Base-by-base conservation (phyloP, 2,113 vertebrate species). In the Butorides virescens region DNA sequence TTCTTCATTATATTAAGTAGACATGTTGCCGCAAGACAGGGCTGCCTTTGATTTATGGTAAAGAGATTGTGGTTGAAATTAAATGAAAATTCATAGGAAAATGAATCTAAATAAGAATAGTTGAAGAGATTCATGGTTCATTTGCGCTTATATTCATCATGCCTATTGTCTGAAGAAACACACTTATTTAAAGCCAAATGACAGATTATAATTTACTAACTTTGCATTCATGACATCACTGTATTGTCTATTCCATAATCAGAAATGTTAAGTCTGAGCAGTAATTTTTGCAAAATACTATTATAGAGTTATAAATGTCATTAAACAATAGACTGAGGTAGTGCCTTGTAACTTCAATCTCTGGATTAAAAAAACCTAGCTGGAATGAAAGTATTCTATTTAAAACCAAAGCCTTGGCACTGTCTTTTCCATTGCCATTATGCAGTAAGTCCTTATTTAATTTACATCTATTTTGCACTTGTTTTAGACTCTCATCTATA, bases 31-130 rank as follows among this genome's bases (percentile, higher is more conserved):
- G 29, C 95, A 97, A 96, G 96, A 97, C 95, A 59, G 62, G 84
- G 73, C 95, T 72, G 16, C 61, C 32, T 97, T 95, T 97, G 97
- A 98, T 98, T 98, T 97, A 96, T 74, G 89, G 95, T 73, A 72
- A 96, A 95, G 96, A 95, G 86, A 88, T 88, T 98, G 96, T 95
- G 86, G 95, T 98, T 96, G 87, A 91, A 97, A 96, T 98, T 88
- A 97, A 97, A 97, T 82, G 94, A 97, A 98, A 97, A 97, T 96
- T 97, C 97, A 95, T 75, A 96, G 92, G 92, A 97, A 98, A 97
- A 97, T 98, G 82, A 98, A 96, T 97, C 97, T 97, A 98, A 98
- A 97, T 98, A 98, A 98, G 97, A 98, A 98, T 97, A 98, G 97
- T 97, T 97, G 93, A 97, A 96, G 89, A 96, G 97, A 98, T 97